phyloP scores from a whole-genome alignment of 2,797 vertebrate genomes.

The Bovichtus variegatus region DNA sequence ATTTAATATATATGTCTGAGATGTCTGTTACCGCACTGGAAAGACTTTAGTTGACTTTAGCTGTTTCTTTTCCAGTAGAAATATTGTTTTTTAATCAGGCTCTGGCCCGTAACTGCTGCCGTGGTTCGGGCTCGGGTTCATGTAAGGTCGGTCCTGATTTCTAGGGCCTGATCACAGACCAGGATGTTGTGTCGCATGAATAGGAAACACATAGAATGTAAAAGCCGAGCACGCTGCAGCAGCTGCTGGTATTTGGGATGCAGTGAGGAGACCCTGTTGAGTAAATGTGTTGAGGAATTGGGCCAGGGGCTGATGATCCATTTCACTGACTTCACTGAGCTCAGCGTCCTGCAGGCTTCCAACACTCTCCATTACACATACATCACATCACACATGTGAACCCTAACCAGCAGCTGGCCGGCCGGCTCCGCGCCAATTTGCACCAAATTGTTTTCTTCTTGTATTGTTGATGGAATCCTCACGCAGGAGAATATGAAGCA shows the following conservation, averaged over 20 bases:
- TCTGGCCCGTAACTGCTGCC: no score
- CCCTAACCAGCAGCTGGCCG: conserved; percentile 39
- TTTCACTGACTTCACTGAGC: background rate
- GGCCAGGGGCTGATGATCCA: background rate
- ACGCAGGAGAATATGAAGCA: background rate
- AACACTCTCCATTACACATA: conserved; percentile 11
- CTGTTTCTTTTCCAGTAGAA: no score
- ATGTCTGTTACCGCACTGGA: no score
- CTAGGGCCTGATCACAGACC: no score
- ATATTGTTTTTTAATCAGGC: no score
- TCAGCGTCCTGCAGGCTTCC: conserved; percentile 10
- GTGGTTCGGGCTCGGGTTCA: no score
- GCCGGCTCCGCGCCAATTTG: conserved; percentile 16
- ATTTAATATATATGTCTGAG: no score
- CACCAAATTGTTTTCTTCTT: conserved; percentile 50
- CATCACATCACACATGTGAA: conserved; percentile 26
- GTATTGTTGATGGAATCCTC: conserved; percentile 39
- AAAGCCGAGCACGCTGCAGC: background rate
- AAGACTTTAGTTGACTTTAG: no score
- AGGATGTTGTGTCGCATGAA: no score
- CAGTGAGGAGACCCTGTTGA: conserved; percentile 25
- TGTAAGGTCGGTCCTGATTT: no score
- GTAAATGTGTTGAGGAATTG: conserved; percentile 30
- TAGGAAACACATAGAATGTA: background rate
- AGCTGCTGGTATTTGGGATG: conserved; percentile 30